Percentiles rank a stretch among this genome's conserved stretches.
These are phyloP conservation scores for Pseudomyrmex dendroicus DNA, from an alignment of 1,140 invertebrate genomes.

Conservation along the genomic window DNA sequence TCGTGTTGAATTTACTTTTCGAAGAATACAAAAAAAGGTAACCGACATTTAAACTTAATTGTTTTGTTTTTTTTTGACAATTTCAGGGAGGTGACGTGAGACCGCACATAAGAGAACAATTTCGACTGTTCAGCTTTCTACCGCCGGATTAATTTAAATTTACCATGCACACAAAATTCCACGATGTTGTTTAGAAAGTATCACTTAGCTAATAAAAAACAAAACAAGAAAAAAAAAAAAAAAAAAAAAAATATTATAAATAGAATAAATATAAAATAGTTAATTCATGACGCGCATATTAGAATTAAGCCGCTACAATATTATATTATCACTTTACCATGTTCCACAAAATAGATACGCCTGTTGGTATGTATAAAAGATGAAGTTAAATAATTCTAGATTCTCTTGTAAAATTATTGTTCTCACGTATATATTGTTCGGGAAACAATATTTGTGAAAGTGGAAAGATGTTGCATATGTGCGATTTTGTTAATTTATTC, in stretches of 20 bases:
- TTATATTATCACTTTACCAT: conserved; percentile 49
- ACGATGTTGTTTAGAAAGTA: conserved; percentile 12
- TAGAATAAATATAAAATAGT: conserved; percentile 57
- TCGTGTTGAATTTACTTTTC: not conserved
- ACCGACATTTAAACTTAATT: too few species aligned
- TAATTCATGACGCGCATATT: conserved; percentile 35
- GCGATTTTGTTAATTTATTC: conserved; percentile 43
- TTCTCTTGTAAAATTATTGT: conserved; percentile 27
- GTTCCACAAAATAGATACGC: conserved; percentile 56
- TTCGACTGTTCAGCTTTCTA: conserved; percentile 94
- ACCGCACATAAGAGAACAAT: conserved; percentile 95
- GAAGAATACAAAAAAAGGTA: too few species aligned
- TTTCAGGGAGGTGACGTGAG: conserved; percentile 95
- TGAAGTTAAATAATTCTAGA: conserved; percentile 46
- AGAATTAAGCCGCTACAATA: conserved; percentile 47
- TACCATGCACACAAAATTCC: conserved; percentile 60
- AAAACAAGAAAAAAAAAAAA: not conserved
- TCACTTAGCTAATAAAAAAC: conserved; percentile 25
- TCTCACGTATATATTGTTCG: conserved; percentile 13
- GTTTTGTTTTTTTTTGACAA: too few species aligned
- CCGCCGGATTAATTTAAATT: conserved; percentile 90
- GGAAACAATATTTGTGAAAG: not conserved
- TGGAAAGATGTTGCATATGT: not conserved
- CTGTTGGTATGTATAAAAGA: conserved; percentile 57
- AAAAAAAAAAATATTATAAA: conserved; percentile 10